Conservation (phyloP, 2,113 vertebrate species). For the Dolichallabes microphthalmus region DNA sequence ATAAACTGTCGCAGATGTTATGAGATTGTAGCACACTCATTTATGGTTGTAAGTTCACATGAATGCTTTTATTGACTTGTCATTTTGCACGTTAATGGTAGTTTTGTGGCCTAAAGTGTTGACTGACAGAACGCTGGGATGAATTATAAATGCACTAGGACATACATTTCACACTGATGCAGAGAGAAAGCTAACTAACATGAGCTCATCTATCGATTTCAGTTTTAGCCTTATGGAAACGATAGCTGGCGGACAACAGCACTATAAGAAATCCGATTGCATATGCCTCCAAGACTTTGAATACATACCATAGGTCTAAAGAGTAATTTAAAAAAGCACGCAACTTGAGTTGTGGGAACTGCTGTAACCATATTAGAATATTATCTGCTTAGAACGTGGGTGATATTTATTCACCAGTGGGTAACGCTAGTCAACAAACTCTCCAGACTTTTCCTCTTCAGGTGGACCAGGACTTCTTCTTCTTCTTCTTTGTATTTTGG, state of each 20-base stretch:
- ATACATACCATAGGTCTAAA: not conserved
- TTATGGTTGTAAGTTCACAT: too few relatives aligned
- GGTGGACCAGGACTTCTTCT: too few relatives aligned
- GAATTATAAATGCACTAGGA: not conserved
- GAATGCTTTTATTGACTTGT: not conserved
- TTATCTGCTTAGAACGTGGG: not conserved
- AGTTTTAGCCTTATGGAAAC: not conserved
- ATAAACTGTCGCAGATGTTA: too few relatives aligned
- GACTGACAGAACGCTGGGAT: not conserved
- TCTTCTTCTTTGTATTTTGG: too few relatives aligned
- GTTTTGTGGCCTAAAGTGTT: not conserved
- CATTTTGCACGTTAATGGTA: not conserved
- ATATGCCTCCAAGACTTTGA: not conserved
- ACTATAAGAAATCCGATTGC: not conserved
- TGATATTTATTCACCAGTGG: not conserved
- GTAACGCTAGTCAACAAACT: not conserved
- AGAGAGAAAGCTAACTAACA: conserved; percentile 3
- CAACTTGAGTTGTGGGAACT: not conserved
- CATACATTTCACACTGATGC: not conserved
- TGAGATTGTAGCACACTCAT: too few relatives aligned
- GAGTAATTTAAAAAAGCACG: not conserved
- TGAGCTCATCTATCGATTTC: not conserved
- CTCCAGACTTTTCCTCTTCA: not conserved
- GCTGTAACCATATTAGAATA: not conserved
- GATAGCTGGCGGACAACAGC: not conserved